Base-by-base conservation (phyloP, 2,113 vertebrate genomes). In the Megaleporinus macrocephalus region DNA sequence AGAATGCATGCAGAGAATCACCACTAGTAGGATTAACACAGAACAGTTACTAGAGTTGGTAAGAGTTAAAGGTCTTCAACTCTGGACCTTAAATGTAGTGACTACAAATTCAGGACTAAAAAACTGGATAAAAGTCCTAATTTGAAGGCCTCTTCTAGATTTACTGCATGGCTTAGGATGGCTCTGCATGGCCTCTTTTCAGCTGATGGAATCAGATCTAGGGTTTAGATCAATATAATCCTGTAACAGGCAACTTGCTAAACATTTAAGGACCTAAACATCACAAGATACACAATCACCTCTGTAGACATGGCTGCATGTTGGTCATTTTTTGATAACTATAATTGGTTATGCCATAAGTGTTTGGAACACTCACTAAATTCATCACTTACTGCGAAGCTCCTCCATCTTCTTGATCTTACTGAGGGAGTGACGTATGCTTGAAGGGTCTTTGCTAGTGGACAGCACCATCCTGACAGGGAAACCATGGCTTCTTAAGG, bases 1-100 rank as follows among this genome's bases (percentile, higher is more conserved):
- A 0, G 95, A 95, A 88, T 95, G 95, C 95, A 95, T 95, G 88
- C 94, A 95, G 81, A 95, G 92, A 82, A 95, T 87, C 55, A 95
- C 89, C 84, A 91, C 95, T 95, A 75, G 6, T n/a, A 44, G 74
- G 73, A 44, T 5, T 33, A 33, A 57, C 36, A 63, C 44, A 69
- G 0, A 3, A 12, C n/a, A n/a, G n/a, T n/a, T n/a, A n/a, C n/a
- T n/a, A n/a, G 63, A 55, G 18, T 1, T 22, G 53, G 22, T 55
- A 44, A 44, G 9, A 9, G 41, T 44, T 9, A 63, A 20, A 76
- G 12, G 29, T 29, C 27, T 30, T 41, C 53, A 62, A 22, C 1
- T 62, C 27, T 62, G 22, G 33, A 61, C 16, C n/a, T 76, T 51
- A 36, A 36, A 3, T 36, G 36, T 36, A 36, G 36, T 36, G 36